These are phyloP conservation scores for Margaritifera margaritifera DNA, from an alignment of 2,888 invertebrate genomes.

Conservation along the genomic window DNA sequence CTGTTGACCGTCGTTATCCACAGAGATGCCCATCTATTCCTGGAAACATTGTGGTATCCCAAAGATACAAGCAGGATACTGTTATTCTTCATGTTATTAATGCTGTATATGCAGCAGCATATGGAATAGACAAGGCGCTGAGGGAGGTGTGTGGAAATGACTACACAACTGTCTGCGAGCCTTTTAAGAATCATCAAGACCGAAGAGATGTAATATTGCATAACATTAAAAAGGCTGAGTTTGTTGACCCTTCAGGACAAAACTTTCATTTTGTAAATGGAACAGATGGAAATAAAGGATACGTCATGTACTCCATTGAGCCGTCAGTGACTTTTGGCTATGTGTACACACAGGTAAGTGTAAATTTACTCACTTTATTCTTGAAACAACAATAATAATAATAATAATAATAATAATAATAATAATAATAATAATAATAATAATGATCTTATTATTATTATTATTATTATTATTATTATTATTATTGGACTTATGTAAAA, in stretches of 20 bases:
- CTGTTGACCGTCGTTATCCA: conserved; percentile 37
- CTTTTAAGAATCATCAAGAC: conserved; percentile 43
- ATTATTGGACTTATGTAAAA: no score
- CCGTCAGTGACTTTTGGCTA: conserved; percentile 19
- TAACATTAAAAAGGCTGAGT: conserved; percentile 51
- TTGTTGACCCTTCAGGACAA: conserved; percentile 54
- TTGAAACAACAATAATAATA: no score
- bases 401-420: no score
- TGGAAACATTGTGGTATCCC: conserved; percentile 40
- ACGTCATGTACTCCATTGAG: conserved; percentile 47
- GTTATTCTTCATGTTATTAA: conserved; percentile 66
- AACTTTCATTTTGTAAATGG: conserved; percentile 51
- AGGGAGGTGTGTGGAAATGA: conserved; percentile 51
- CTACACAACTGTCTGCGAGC: conserved; percentile 63
- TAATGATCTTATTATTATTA: no score
- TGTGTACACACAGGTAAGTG: conserved; percentile 35
- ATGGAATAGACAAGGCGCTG: conserved; percentile 59
- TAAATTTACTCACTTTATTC: neutral
- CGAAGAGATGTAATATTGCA: conserved; percentile 43
- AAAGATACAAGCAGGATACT: conserved; percentile 60
- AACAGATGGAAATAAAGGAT: conserved; percentile 63
- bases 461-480: no score
- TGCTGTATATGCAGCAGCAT: conserved; percentile 65
- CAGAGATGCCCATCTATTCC: conserved; percentile 38
- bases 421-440: no score